phyloP scores from a whole-genome alignment of 2,113 vertebrate genomes.

The Psittacara wagleri region DNA sequence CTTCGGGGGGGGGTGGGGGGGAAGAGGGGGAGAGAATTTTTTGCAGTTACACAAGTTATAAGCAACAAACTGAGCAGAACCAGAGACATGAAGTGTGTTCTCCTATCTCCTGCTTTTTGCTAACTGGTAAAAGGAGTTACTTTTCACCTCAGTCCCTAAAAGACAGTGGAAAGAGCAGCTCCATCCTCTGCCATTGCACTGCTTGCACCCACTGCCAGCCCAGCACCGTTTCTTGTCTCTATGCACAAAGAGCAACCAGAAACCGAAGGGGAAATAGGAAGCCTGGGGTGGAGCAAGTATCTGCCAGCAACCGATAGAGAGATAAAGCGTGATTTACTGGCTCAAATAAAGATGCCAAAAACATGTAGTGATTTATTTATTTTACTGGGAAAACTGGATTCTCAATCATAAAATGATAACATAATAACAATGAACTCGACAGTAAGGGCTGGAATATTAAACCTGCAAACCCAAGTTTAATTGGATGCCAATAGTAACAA shows the following conservation, averaged over 20 bases:
- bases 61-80: neutral
- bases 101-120: neutral
- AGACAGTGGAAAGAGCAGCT: neutral
- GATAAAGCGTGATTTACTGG: conserved; percentile 29
- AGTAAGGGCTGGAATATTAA: conserved; percentile 17
- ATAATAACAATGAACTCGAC: conserved; percentile 1
- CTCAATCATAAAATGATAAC: conserved; percentile 23
- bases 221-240: neutral
- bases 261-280: neutral
- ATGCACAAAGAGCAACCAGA: neutral
- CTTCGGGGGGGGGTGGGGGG: neutral
- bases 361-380: conserved; percentile 1
- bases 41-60: neutral
- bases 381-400: conserved; percentile 33
- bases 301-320: neutral
- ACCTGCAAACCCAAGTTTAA: conserved; percentile 17
- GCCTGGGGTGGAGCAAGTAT: neutral
- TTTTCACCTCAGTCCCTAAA: neutral
- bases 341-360: conserved; percentile 50
- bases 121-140: neutral
- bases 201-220: neutral
- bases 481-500: conserved; percentile 22
- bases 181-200: neutral
- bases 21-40: neutral
- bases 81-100: neutral